Conservation (phyloP, 2,113 vertebrate species). For the Nibea coibor region DNA sequence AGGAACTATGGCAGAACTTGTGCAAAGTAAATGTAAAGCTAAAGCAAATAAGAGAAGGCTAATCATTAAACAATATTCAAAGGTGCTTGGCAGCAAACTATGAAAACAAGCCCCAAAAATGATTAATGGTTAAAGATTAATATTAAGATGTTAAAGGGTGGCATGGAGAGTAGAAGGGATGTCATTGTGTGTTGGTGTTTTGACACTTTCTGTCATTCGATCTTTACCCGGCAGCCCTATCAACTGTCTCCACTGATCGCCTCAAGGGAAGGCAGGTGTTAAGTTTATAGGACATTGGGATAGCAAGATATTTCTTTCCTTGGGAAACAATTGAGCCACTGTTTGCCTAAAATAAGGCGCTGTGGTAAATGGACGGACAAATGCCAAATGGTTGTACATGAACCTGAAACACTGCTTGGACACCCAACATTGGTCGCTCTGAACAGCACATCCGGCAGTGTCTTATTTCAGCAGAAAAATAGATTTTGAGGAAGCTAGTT, state of each 20-base stretch:
- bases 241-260: not conserved
- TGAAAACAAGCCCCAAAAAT: not conserved
- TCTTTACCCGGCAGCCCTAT: not conserved
- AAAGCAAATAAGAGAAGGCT: not conserved
- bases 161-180: not conserved
- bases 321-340: not conserved
- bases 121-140: too few relatives aligned
- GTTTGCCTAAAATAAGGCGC: not conserved
- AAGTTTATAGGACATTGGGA: not conserved
- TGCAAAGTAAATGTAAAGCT: not conserved
- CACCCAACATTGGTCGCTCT: not conserved
- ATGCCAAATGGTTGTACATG: not conserved
- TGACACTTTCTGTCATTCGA: conserved; percentile 1
- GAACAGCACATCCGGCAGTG: not conserved
- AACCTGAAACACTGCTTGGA: not conserved
- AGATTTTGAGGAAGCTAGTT: not conserved
- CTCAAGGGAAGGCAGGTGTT: conserved; percentile 2
- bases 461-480: not conserved
- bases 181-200: not conserved
- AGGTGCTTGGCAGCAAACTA: not conserved
- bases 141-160: not conserved
- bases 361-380: not conserved
- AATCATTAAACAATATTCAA: not conserved
- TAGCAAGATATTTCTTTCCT: not conserved
- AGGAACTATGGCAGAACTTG: not conserved